Conservation (phyloP, 2,113 vertebrate genomes). For the Pachypanchax playfairii region DNA sequence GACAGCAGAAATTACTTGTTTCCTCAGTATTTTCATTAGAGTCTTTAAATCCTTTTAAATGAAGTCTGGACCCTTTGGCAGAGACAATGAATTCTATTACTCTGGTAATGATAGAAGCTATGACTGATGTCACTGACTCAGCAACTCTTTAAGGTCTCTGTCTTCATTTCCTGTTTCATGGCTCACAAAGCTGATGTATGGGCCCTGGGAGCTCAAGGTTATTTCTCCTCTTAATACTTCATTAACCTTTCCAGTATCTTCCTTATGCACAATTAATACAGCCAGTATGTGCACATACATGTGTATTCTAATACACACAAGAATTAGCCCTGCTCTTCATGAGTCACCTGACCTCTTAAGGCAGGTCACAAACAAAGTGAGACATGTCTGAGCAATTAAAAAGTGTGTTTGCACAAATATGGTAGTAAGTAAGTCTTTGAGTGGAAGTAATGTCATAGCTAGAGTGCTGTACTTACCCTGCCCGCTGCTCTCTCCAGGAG, state of each 20-base stretch:
- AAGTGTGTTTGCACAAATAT: constrained; percentile 29
- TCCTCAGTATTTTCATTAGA: constrained; percentile 13
- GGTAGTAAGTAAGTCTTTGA: constrained; percentile 29
- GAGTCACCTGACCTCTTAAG: constrained; percentile 53
- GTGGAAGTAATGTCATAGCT: constrained; percentile 25
- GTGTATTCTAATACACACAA: background rate
- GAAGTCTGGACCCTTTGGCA: constrained; percentile 48
- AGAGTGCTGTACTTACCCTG: constrained; percentile 81
- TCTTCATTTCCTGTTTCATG: constrained; percentile 77
- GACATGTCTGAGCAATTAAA: constrained; percentile 51
- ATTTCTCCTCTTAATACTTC: constrained; percentile 74
- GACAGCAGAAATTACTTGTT: background rate
- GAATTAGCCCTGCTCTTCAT: constrained; percentile 19
- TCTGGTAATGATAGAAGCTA: constrained; percentile 47
- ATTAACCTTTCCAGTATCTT: constrained; percentile 69
- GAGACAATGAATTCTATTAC: constrained; percentile 70
- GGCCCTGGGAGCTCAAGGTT: constrained; percentile 71
- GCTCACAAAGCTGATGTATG: constrained; percentile 73
- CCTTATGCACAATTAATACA: constrained; percentile 47
- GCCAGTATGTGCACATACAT: constrained; percentile 15
- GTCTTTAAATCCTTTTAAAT: constrained; percentile 42
- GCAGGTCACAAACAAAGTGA: constrained; percentile 42
- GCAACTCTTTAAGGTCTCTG: constrained; percentile 72
- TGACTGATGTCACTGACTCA: constrained; percentile 79
- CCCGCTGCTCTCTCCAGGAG: constrained; percentile 86